These are phyloP conservation scores for Rhynchomys soricoides DNA, from an alignment of 2,113 vertebrate genomes.

Conservation along the genomic window DNA sequence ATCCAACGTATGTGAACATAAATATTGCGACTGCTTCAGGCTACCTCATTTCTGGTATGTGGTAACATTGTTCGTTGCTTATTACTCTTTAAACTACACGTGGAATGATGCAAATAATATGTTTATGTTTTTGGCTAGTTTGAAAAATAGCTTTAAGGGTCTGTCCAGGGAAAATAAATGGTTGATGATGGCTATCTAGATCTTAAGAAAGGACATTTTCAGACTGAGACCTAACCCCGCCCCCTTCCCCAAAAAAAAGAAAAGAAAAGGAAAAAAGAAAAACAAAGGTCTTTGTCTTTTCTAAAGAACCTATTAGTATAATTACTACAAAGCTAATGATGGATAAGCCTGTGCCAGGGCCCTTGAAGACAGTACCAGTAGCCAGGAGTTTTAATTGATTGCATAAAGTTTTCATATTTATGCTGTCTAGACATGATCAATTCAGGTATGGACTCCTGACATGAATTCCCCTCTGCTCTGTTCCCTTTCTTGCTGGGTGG, in stretches of 20 bases:
- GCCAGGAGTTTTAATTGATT: background rate
- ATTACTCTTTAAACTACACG: background rate
- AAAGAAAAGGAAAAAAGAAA: no score
- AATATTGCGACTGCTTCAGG: constrained; percentile 96
- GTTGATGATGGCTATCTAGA: background rate
- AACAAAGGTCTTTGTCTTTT: background rate
- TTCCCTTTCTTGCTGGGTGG: background rate
- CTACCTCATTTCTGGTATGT: constrained; percentile 99
- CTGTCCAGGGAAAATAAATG: background rate
- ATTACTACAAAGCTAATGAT: background rate
- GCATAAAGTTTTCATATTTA: background rate
- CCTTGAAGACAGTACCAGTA: background rate
- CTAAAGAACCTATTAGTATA: background rate
- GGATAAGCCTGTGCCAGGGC: background rate
- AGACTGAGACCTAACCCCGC: background rate
- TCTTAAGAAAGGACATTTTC: background rate
- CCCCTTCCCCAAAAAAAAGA: background rate
- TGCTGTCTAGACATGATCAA: background rate
- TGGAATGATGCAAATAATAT: background rate
- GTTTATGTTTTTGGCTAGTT: constrained; percentile 10
- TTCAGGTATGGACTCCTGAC: background rate
- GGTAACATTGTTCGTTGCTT: background rate
- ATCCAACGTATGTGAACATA: constrained; percentile 92
- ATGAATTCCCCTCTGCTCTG: background rate
- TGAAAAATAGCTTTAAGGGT: constrained; percentile 13